Conservation (phyloP, 2,888 invertebrate species). For the Macrophya annulata region DNA sequence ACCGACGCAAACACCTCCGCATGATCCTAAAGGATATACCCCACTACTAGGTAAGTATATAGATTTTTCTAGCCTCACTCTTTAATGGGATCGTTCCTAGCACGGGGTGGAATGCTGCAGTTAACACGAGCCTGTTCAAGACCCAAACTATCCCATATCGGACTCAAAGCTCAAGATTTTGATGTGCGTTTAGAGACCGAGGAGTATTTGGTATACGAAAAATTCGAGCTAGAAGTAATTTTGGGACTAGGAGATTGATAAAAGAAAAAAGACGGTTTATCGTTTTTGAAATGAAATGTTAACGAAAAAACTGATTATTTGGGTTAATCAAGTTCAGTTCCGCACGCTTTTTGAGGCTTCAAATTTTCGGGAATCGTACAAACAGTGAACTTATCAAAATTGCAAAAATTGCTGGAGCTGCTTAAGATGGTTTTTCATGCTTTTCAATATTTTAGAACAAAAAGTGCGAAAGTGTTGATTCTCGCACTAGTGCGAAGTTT, state of each 20-base stretch:
- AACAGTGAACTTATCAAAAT: too few relatives aligned
- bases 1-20: conserved; percentile 50
- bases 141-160: conserved; percentile 8
- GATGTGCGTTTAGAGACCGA: not conserved
- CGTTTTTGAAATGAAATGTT: too few relatives aligned
- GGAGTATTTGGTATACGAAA: not conserved
- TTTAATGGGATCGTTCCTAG: conserved; percentile 32
- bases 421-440: too few relatives aligned
- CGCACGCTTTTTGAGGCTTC: too few relatives aligned
- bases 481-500: too few relatives aligned
- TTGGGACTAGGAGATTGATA: not conserved
- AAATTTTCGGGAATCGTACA: too few relatives aligned
- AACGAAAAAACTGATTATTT: too few relatives aligned
- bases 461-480: too few relatives aligned
- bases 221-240: not conserved
- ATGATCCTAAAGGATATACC: not conserved
- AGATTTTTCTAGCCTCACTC: conserved; percentile 26
- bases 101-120: conserved; percentile 27
- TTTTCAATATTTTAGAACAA: too few relatives aligned
- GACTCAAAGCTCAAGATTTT: not conserved
- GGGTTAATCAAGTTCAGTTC: too few relatives aligned
- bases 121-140: not conserved
- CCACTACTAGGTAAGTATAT: not conserved
- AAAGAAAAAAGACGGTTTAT: too few relatives aligned
- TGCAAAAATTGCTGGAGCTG: too few relatives aligned